Base-by-base conservation (phyloP, 2,113 vertebrate species). In the Hippolais icterina region DNA sequence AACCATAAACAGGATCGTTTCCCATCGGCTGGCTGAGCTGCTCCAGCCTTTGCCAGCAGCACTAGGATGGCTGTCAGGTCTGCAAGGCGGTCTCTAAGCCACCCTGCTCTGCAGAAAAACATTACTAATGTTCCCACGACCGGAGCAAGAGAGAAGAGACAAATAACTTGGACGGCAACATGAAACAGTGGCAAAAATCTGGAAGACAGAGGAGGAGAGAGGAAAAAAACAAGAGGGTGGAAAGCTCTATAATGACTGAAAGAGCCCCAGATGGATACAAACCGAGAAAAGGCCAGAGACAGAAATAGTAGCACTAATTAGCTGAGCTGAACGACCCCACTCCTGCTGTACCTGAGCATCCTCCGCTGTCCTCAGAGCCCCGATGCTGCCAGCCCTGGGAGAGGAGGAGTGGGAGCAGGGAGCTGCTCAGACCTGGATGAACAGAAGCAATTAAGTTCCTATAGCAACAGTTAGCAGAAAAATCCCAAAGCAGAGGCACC, bases 151-250 rank as follows among this genome's bases (percentile, higher is more conserved):
- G 68, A 81, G 83, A 86, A 83, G 37, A 95, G 83, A 94, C 76
- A 93, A 95, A 90, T 83, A 92, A 92, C 72, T 94, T 93, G 91
- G 94, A 81, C 2, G 6, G 56, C 35, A 63, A 35, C 27, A 25
- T 63, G 80, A 93, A 96, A 94, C 79, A 94, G 92, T 86, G 83
- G 93, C 93, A 94, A 90, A 95, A 96, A 94, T 93, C 86, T 95
- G 92, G 88, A 83, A 90, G 83, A 90, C 88, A 92, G 76, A 46
- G 71, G 49, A 93, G 68, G 35, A 85, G 50, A 90, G 63, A 72
- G 27, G 49, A 63, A 76, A 82, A 91, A 69, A 49, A 37, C 42
- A 94, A 81, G 90, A 74, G 76, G 35, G 80, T 75, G 64, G 89
- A 90, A 97, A 86, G 64, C 76, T 81, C 76, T 83, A 1, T 74